Percentiles rank a stretch among this genome's conserved stretches.
phyloP scores from a whole-genome alignment of 2,113 vertebrate genomes.

The Bettongia penicillata region DNA sequence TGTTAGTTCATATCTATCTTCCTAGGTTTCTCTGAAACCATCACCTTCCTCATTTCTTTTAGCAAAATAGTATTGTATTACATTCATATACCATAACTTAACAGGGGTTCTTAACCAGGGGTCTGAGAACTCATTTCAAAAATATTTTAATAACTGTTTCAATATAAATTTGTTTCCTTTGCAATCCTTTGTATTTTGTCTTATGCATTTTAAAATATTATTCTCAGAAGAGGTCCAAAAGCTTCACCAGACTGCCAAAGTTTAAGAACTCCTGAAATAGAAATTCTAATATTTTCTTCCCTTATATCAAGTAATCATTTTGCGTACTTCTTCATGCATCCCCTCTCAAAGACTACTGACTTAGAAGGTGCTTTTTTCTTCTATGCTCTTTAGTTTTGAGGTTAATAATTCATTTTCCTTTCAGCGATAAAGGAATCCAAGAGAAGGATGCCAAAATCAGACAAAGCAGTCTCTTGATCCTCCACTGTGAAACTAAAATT shows the following conservation, averaged over 20 bases:
- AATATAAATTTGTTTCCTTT: too few species aligned
- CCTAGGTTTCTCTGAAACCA: too few species aligned
- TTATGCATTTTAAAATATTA: background rate
- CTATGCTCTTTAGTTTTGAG: background rate
- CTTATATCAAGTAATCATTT: background rate
- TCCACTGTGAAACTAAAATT: background rate
- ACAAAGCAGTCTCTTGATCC: background rate
- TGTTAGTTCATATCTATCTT: too few species aligned
- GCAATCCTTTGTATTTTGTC: too few species aligned
- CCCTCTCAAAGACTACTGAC: background rate
- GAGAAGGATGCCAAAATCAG: background rate
- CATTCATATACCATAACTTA: too few species aligned
- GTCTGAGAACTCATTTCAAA: too few species aligned
- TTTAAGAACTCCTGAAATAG: background rate
- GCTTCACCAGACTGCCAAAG: background rate
- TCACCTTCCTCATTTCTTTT: too few species aligned
- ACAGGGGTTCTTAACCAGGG: too few species aligned
- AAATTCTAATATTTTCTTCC: background rate
- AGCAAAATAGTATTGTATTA: too few species aligned
- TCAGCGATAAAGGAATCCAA: background rate
- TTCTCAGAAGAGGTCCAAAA: background rate
- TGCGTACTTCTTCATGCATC: background rate
- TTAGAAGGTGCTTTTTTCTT: background rate
- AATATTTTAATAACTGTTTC: too few species aligned
- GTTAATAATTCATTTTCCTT: background rate